Base-by-base conservation (phyloP, 2,113 vertebrate species). In the Scytalopus superciliaris region DNA sequence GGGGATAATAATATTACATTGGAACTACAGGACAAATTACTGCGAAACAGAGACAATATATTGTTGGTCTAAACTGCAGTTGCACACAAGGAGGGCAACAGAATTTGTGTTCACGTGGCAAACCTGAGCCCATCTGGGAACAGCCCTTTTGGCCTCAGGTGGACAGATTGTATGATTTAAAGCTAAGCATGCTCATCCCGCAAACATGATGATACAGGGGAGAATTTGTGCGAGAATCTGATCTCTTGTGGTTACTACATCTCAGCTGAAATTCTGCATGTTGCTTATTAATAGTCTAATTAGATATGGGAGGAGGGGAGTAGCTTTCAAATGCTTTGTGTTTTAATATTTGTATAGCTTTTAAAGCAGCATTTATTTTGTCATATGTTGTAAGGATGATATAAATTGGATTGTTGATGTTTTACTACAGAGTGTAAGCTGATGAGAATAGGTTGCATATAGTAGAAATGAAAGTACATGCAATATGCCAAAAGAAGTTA, bases 211-310 rank as follows among this genome's bases (percentile, higher is more conserved):
- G 53, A 52, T 56, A 31, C 2, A 0, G 25, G 53, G 72, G 78
- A 93, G 72, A 56, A 87, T 62, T 31, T 37, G 28, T 45, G 70
- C 1, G 0, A 47, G 57, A 66, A 59, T 18, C 88, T 64, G 18
- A 45, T 89, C 89, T 87, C 89, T 33, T 40, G 87, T 59, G 94
- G 72, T 45, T 93, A 19, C 72, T 70, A 4, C 59, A 45, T 80
- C 84, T 55, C 79, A 55, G 42, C 24, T 0, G 1, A 95, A 93
- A 88, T 83, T 30, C 87, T 83, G 78, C 50, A 13, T 33, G 57
- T 82, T 80, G 59, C 78, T 93, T 84, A 69, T 94, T 91, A 91
- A 62, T 25, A 10, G n/a, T n/a, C 9, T 91, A 90, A 89, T 91
- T 76, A 88, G 81, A 10, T 62, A 66, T 83, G 87, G 84, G 91